A percentile compares a stretch with the other conserved stretches of the same genome.
phyloP scores from a whole-genome alignment of 2,797 vertebrate species.

The Chanos chanos region DNA sequence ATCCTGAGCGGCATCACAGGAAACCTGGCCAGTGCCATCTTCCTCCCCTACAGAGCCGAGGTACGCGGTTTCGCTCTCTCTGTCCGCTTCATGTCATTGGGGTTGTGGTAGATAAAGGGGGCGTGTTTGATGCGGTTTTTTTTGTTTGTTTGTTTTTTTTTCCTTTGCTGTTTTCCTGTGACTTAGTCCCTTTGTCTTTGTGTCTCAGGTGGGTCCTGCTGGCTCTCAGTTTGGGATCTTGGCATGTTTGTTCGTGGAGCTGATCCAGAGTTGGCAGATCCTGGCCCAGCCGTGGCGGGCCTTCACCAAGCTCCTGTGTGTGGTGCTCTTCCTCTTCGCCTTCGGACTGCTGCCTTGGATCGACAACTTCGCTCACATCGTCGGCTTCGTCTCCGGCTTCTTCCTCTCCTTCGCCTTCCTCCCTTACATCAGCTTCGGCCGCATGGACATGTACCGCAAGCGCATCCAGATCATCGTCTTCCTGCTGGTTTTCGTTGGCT shows the following conservation, averaged over 20 bases:
- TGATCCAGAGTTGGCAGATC: conserved; percentile 99
- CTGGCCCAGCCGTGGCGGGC: conserved; percentile 94
- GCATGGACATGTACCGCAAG: conserved; percentile 94
- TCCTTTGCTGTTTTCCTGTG: neutral
- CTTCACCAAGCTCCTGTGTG: conserved; percentile 89
- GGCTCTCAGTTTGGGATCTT: conserved; percentile 97
- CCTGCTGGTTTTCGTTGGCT: conserved; percentile 88
- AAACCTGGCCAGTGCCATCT: conserved; percentile 95
- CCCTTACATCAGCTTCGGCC: conserved; percentile 97
- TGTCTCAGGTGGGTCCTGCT: conserved; percentile 87
- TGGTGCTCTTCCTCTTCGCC: conserved; percentile 63
- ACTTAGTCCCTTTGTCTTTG: conserved; percentile 1
- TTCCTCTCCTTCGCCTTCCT: conserved; percentile 97
- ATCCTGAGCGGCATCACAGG: conserved; percentile 94
- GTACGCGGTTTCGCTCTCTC: conserved; percentile 47
- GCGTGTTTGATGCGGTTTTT: too few relatives aligned
- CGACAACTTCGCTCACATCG: conserved; percentile 97
- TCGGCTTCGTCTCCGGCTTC: conserved; percentile 93
- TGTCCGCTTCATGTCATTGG: neutral
- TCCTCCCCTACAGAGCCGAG: conserved; percentile 78
- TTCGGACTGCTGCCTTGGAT: conserved; percentile 98
- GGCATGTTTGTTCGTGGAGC: conserved; percentile 96
- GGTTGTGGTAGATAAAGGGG: neutral
- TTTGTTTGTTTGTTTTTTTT: neutral
- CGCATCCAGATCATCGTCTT: conserved; percentile 95